phyloP scores from a whole-genome alignment of 2,797 vertebrate species.

The Sciaenops ocellatus region DNA sequence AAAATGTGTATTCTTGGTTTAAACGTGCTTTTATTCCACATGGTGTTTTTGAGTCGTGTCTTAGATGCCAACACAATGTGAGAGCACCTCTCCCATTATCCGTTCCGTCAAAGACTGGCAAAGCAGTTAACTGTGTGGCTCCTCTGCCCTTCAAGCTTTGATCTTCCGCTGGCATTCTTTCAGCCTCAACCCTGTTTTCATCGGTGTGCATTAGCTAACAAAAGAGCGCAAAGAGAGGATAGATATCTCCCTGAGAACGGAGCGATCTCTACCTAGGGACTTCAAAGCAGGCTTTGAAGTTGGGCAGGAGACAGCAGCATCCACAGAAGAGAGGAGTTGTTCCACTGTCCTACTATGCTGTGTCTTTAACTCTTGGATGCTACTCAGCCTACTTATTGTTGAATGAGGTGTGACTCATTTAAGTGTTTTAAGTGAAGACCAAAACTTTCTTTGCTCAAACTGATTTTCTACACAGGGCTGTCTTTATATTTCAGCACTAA shows the following conservation, averaged over 20 bases:
- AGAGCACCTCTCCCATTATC: slow-evolving; percentile 47
- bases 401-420: slow-evolving; percentile 37
- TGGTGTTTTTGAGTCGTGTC: slow-evolving; percentile 35
- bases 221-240: slow-evolving; percentile 68
- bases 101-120: slow-evolving; percentile 68
- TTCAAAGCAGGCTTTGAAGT: slow-evolving; percentile 86
- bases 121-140: slow-evolving; percentile 75
- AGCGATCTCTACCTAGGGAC: slow-evolving; percentile 72
- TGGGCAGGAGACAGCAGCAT: slow-evolving; percentile 68
- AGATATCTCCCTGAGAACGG: slow-evolving; percentile 78
- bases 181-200: slow-evolving; percentile 75
- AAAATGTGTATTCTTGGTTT: background rate
- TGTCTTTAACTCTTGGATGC: slow-evolving; percentile 60
- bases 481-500: slow-evolving; percentile 2
- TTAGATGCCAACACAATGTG: slow-evolving; percentile 44
- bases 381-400: slow-evolving; percentile 44
- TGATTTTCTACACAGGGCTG: slow-evolving; percentile 1
- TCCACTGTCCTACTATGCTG: slow-evolving; percentile 54
- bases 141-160: slow-evolving; percentile 75
- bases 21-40: slow-evolving; percentile 29
- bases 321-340: slow-evolving; percentile 52
- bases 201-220: slow-evolving; percentile 78
- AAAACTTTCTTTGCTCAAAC: background rate
- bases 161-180: slow-evolving; percentile 80
- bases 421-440: slow-evolving; percentile 23